A percentile compares a stretch with the other conserved stretches of the same genome.
Evolutionary conservation across 2,113 vertebrate species (phyloP).

Genomic region (Zootoca vivipara): DNA sequence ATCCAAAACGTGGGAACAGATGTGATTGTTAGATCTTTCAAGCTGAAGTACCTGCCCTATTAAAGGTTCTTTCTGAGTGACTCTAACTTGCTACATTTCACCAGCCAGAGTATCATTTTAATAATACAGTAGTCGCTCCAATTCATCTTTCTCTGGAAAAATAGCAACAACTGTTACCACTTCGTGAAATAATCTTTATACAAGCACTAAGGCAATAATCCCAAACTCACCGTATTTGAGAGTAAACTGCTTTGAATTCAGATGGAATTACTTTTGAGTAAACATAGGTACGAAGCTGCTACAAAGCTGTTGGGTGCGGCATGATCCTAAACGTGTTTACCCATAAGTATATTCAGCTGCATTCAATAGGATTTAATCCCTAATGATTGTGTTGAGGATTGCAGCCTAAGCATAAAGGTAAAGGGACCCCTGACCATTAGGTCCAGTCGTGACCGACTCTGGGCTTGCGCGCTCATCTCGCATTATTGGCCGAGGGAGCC

Average conservation of each 20-base stretch:
- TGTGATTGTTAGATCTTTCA: background rate
- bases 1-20: background rate
- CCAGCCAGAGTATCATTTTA: background rate
- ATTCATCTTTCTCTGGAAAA: background rate
- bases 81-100: background rate
- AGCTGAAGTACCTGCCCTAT: background rate
- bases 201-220: background rate
- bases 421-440: no score
- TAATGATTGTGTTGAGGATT: background rate
- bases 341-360: background rate
- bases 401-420: background rate
- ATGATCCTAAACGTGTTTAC: background rate
- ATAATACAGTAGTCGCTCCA: background rate
- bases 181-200: background rate
- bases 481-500: no score
- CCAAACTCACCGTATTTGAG: background rate
- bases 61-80: background rate
- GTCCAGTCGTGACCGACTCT: no score
- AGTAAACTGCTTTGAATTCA: background rate
- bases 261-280: background rate
- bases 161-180: background rate
- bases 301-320: background rate
- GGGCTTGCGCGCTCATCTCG: no score
- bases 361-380: background rate
- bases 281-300: background rate